Evolutionary conservation across 2,113 vertebrate genomes (phyloP).

Genomic region (Nicator chloris): DNA sequence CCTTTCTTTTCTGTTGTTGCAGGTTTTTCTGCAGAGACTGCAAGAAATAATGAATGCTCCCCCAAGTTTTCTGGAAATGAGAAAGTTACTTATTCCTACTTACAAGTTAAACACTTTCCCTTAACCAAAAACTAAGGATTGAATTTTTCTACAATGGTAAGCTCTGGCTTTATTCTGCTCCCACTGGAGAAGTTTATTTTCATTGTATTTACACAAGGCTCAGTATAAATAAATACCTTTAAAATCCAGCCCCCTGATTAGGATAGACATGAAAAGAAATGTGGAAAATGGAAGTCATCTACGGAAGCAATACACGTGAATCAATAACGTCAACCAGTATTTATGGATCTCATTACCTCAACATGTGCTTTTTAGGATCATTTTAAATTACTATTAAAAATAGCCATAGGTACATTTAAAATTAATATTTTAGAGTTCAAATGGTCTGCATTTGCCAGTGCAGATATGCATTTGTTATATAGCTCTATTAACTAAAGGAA

Average conservation of each 20-base stretch:
- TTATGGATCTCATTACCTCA: slow-evolving; percentile 66
- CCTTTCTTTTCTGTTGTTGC: background rate
- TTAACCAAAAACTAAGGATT: background rate
- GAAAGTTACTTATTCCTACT: background rate
- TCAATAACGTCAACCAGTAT: slow-evolving; percentile 60
- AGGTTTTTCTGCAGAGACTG: background rate
- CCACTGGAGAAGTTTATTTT: background rate
- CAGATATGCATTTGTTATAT: slow-evolving; percentile 45
- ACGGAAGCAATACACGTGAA: slow-evolving; percentile 39
- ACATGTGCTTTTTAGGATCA: slow-evolving; percentile 53
- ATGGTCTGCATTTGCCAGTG: slow-evolving; percentile 30
- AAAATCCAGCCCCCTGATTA: background rate
- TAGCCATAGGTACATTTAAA: slow-evolving; percentile 56
- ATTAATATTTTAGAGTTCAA: slow-evolving; percentile 69
- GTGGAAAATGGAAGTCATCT: slow-evolving; percentile 45
- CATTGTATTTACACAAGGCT: background rate
- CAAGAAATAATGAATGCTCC: background rate
- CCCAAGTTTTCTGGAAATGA: background rate
- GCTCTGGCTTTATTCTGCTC: background rate
- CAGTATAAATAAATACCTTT: slow-evolving; percentile 12
- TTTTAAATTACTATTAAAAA: slow-evolving; percentile 65
- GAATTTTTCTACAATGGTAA: background rate
- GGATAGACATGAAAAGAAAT: slow-evolving; percentile 15
- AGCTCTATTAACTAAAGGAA: slow-evolving; percentile 60
- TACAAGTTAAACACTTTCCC: background rate